phyloP scores from a whole-genome alignment of 2,113 vertebrate species.

The Struthio camelus region DNA sequence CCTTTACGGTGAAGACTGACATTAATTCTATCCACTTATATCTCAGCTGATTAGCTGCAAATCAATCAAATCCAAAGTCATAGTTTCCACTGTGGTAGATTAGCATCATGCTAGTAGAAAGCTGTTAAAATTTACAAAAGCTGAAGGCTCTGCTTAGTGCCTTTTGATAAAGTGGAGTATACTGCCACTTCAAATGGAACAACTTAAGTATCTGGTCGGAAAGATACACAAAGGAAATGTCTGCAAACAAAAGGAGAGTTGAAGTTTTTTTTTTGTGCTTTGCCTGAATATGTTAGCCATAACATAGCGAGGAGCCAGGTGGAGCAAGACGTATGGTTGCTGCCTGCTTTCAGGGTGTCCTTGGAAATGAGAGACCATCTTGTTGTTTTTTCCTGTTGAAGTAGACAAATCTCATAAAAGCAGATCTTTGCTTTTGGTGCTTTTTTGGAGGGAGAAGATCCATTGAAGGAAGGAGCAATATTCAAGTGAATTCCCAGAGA shows the following conservation, averaged over 20 bases:
- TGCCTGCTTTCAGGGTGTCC: not conserved
- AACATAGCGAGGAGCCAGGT: no score
- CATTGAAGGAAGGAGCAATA: not conserved
- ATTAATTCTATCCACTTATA: rapidly evolving
- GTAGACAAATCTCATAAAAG: not conserved
- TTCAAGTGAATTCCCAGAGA: not conserved
- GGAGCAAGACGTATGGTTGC: not conserved
- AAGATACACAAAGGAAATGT: not conserved
- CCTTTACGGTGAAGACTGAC: not conserved
- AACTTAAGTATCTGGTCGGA: not conserved
- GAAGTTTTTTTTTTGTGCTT: not conserved
- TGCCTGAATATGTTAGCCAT: not conserved
- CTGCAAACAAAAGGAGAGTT: not conserved
- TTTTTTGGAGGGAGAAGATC: not conserved
- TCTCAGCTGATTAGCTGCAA: not conserved
- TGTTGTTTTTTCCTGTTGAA: conserved; percentile 15
- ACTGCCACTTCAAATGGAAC: not conserved
- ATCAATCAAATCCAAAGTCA: not conserved
- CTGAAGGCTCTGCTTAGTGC: not conserved
- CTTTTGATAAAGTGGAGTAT: not conserved
- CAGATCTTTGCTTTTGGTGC: not conserved
- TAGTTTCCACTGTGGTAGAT: not conserved
- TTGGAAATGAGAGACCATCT: not conserved
- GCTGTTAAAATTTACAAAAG: not conserved
- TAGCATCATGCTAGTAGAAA: not conserved